These are phyloP conservation scores for Drosophila pegasa DNA, from an alignment of 2,888 invertebrate species.

Conservation along the genomic window DNA sequence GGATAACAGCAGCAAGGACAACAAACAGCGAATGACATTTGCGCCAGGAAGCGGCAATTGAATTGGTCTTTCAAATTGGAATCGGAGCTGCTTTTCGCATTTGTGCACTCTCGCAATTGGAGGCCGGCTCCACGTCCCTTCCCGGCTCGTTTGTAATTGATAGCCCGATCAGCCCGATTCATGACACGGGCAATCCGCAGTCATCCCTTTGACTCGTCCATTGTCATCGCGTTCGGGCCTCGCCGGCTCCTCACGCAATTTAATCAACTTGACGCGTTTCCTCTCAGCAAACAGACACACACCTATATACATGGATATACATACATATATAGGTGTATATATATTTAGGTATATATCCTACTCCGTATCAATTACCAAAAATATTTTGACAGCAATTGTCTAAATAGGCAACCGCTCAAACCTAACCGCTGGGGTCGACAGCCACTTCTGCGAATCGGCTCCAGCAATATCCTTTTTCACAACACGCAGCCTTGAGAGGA, in stretches of 20 bases:
- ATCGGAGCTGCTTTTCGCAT: constrained; percentile 19
- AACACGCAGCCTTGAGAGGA: constrained; percentile 19
- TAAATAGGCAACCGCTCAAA: constrained; percentile 60
- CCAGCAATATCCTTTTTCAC: constrained; percentile 15
- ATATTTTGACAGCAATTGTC: constrained; percentile 80
- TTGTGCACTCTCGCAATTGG: constrained; percentile 21
- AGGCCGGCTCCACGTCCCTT: constrained; percentile 55
- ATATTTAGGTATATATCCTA: not conserved
- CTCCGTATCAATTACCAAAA: constrained; percentile 71
- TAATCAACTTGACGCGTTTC: constrained; percentile 78
- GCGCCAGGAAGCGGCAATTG: constrained; percentile 71
- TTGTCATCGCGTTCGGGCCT: constrained; percentile 50
- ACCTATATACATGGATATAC: not conserved
- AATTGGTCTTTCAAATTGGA: constrained; percentile 42
- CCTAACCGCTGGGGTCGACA: constrained; percentile 6
- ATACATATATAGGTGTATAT: no score
- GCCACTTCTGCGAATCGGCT: constrained; percentile 18
- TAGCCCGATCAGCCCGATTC: constrained; percentile 69
- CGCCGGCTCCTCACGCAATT: constrained; percentile 66
- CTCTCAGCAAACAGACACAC: constrained; percentile 5
- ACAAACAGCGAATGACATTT: constrained; percentile 68
- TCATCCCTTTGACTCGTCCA: constrained; percentile 55
- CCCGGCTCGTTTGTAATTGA: constrained; percentile 69
- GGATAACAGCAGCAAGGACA: constrained; percentile 1
- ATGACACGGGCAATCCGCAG: constrained; percentile 79